phyloP scores from a whole-genome alignment of 2,797 vertebrate genomes.

The Hoplostethus atlanticus region DNA sequence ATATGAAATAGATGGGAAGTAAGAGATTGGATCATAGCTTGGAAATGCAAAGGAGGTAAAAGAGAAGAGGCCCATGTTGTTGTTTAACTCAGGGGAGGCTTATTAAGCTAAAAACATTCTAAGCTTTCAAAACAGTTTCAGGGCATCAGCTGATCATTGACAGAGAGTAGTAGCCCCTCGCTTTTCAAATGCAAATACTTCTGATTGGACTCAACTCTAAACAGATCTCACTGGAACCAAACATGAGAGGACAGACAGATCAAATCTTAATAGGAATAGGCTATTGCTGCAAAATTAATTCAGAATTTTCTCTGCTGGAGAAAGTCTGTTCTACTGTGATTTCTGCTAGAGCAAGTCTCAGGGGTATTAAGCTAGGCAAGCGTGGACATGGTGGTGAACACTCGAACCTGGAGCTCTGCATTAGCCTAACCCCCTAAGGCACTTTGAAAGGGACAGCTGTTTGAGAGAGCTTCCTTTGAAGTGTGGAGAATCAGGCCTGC shows the following conservation, averaged over 20 bases:
- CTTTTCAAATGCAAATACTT: conserved; percentile 6
- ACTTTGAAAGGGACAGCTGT: conserved; percentile 38
- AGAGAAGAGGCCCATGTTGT: neutral
- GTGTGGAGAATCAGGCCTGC: conserved; percentile 14
- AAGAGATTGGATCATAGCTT: conserved; percentile 6
- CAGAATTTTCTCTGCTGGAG: conserved; percentile 30
- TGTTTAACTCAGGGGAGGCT: neutral
- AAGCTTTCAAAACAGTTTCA: conserved; percentile 10
- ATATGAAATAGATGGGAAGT: conserved; percentile 13
- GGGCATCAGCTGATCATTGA: neutral
- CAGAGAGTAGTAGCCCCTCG: neutral
- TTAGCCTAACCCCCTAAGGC: conserved; percentile 36
- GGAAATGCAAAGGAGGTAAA: neutral
- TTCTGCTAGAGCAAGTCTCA: conserved; percentile 32
- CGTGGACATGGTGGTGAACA: conserved; percentile 28
- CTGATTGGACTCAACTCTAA: conserved; percentile 8
- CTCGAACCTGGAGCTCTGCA: conserved; percentile 28
- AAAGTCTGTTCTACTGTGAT: conserved; percentile 36
- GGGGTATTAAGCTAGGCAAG: conserved; percentile 15
- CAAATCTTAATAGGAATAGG: conserved; percentile 32
- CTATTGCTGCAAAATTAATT: neutral
- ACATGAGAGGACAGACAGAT: conserved; percentile 33
- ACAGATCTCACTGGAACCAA: conserved; percentile 23
- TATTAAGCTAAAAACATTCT: conserved; percentile 8
- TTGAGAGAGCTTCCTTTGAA: conserved; percentile 39